Base-by-base conservation (phyloP, 2,797 vertebrate genomes). In the Leptodactylus fallax region DNA sequence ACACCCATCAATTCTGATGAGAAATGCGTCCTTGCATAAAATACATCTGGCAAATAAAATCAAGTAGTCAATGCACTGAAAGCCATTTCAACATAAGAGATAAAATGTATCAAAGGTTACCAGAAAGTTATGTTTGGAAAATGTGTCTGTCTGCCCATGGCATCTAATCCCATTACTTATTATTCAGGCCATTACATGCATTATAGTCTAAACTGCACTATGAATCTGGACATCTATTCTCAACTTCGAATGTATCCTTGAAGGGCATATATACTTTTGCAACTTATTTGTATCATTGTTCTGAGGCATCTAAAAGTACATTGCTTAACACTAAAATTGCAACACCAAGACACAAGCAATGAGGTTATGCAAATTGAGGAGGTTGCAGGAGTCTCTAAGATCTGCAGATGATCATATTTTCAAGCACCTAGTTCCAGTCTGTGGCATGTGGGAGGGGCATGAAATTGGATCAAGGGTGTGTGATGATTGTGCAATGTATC, bases 101-200 rank as follows among this genome's bases (percentile, higher is more conserved):
- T 81, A 81, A 79, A 87, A 87, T 51, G 36, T 71, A 79, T 86
- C 63, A 86, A 86, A 83, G 65, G 19, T 79, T 79, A 45, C 49
- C 49, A 69, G 61, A 13, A 27, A 3, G 23, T 27, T 53, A 5
- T 8, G 23, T 51, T 67, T 61, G 60, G 19, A 58, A 71, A 36
- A 72, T 56, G 27, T 72, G 17, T 14, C 23, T 56, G 14, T 27
- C 8, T 17, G n/a, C 14, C 16, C 19, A 6, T 27, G 53, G 8
- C 27, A 55, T 10, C 25, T 84, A 47, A 45, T 72, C 21, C 27
- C n/a, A n/a, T 14, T 55, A 51, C 27, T 47, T 49, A 71, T 71
- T 55, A 53, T 51, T 79, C 11, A 3, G 25, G 53, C 19, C 6
- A 12, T 51, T 19, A 55, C 23, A 12, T 49, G n/a, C 36, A 61